phyloP scores from a whole-genome alignment of 2,888 invertebrate species.

The Cordilura impudica region DNA sequence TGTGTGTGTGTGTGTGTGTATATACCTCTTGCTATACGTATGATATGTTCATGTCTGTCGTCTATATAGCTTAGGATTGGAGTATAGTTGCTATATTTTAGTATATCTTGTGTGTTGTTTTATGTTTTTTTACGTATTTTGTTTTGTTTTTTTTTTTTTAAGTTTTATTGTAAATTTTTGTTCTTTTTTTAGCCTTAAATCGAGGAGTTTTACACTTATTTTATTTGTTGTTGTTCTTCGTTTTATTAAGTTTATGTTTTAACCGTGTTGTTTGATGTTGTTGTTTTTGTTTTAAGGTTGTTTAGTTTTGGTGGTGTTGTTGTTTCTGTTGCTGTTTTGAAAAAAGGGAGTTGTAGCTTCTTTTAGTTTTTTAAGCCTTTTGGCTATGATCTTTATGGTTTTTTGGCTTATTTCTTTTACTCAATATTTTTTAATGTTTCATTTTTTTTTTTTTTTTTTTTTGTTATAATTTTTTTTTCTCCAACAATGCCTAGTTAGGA shows the following conservation, averaged over 20 bases:
- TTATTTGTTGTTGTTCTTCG: slow-evolving; percentile 55
- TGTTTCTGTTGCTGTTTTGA: slow-evolving; percentile 18
- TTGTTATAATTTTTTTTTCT: neutral
- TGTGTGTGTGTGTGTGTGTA: slow-evolving; percentile 42
- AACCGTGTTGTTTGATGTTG: slow-evolving; percentile 60
- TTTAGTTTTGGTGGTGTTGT: slow-evolving; percentile 46
- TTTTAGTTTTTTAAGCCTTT: slow-evolving; percentile 32
- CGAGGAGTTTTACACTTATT: slow-evolving; percentile 61
- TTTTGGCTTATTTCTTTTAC: slow-evolving; percentile 12
- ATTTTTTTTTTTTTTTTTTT: neutral
- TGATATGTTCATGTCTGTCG: slow-evolving; percentile 62
- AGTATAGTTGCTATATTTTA: neutral
- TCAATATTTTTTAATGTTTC: slow-evolving; percentile 7
- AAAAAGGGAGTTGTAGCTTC: slow-evolving; percentile 53
- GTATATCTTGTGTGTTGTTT: slow-evolving; percentile 48
- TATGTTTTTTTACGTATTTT: slow-evolving; percentile 39
- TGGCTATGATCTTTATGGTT: slow-evolving; percentile 41
- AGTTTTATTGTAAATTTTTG: slow-evolving; percentile 33
- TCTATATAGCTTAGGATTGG: slow-evolving; percentile 41
- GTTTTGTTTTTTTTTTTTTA: slow-evolving; percentile 38
- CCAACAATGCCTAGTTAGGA: neutral
- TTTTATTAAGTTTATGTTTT: slow-evolving; percentile 59
- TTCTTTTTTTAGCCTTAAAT: slow-evolving; percentile 55
- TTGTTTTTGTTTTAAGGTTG: slow-evolving; percentile 45
- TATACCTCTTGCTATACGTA: slow-evolving; percentile 49